Conservation (phyloP, 2,113 vertebrate species). For the Sinocyclocheilus rhinocerous region DNA sequence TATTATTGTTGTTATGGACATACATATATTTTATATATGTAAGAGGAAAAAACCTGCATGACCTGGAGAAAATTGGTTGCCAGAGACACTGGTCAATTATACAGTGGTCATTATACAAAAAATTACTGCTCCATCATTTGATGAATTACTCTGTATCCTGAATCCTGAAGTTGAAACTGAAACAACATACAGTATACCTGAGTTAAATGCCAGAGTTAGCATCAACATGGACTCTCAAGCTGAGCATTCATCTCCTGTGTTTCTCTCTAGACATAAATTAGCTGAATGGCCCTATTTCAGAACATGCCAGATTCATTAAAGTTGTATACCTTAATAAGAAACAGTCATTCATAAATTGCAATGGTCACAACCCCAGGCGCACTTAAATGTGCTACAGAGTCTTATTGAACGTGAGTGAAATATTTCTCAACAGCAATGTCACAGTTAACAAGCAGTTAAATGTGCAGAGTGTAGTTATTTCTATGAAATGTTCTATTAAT, state of each 20-base stretch:
- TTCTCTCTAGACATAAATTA: constrained; percentile 9
- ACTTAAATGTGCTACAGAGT: background rate
- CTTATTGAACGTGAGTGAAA: background rate
- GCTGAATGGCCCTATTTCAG: constrained; percentile 7
- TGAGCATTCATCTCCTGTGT: background rate
- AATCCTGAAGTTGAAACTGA: no score
- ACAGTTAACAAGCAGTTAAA: constrained; percentile 8
- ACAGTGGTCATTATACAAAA: no score
- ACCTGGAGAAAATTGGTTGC: background rate
- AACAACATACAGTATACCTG: background rate
- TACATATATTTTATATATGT: background rate
- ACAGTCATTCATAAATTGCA: constrained; percentile 18
- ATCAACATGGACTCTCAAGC: background rate
- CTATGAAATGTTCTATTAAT: background rate
- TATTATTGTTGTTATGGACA: background rate
- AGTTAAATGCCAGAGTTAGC: background rate
- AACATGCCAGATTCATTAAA: constrained; percentile 33
- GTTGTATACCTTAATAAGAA: constrained; percentile 8
- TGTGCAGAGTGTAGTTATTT: background rate
- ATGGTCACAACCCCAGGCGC: constrained; percentile 1
- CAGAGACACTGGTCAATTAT: no score
- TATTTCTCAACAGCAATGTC: background rate
- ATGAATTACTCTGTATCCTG: no score
- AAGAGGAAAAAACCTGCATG: background rate
- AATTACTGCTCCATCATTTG: no score